A percentile compares a stretch with the other conserved stretches of the same genome.
Evolutionary conservation across 2,113 vertebrate genomes (phyloP).

Genomic region (Nyctereutes procyonoides): DNA sequence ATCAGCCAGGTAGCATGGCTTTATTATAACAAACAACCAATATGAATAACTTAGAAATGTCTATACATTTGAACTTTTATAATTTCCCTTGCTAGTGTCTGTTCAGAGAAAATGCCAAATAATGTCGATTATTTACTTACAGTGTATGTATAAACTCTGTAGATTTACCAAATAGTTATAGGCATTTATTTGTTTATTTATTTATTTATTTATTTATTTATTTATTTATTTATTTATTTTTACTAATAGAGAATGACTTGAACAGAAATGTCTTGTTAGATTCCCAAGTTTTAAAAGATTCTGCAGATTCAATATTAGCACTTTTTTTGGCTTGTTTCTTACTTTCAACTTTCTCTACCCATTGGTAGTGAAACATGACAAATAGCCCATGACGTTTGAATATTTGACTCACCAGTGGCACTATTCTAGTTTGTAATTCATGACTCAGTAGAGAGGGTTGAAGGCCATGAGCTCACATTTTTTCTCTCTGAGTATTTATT

Average conservation of each 20-base stretch:
- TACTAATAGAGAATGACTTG: background rate
- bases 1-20: background rate
- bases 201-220: background rate
- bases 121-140: background rate
- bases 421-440: background rate
- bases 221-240: background rate
- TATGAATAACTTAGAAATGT: background rate
- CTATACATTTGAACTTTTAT: background rate
- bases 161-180: background rate
- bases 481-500: background rate
- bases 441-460: background rate
- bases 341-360: background rate
- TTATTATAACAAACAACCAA: background rate
- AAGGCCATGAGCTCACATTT: background rate
- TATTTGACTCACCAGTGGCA: background rate
- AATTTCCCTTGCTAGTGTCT: background rate
- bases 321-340: background rate
- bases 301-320: background rate
- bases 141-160: background rate
- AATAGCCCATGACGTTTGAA: background rate
- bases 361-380: background rate
- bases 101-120: background rate
- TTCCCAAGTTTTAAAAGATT: background rate
- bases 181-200: background rate
- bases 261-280: background rate